Evolutionary conservation across 1,140 invertebrate species (phyloP).

Genomic region (Drosophila mojavensis): DNA sequence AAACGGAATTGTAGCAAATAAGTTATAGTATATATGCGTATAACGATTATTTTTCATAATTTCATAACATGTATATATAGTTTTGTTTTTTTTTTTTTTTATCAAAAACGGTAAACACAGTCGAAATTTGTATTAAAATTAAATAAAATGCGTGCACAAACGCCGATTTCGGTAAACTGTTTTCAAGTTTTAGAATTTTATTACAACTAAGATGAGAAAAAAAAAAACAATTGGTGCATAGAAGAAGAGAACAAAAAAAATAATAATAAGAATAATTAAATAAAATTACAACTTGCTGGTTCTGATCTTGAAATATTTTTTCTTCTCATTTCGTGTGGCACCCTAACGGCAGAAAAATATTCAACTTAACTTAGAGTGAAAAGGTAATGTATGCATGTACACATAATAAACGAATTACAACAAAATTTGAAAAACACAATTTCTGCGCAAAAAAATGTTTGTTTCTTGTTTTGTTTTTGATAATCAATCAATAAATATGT

Average conservation of each 20-base stretch:
- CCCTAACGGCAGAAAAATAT: constrained; percentile 46
- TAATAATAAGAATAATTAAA: constrained; percentile 22
- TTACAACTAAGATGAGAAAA: constrained; percentile 41
- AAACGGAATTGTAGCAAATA: constrained; percentile 44
- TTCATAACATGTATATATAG: constrained; percentile 36
- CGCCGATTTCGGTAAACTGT: constrained; percentile 54
- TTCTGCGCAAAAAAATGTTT: constrained; percentile 52
- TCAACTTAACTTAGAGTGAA: constrained; percentile 57
- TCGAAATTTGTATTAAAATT: constrained; percentile 49
- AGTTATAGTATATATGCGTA: constrained; percentile 29
- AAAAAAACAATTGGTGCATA: constrained; percentile 54
- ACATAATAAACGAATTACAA: constrained; percentile 80
- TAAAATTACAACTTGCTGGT: constrained; percentile 7
- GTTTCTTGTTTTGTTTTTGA: constrained; percentile 22
- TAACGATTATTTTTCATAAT: constrained; percentile 48
- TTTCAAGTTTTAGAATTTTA: constrained; percentile 15
- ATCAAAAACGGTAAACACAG: constrained; percentile 46
- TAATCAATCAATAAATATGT: constrained; percentile 3
- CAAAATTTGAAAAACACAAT: constrained; percentile 84
- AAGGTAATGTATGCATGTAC: constrained; percentile 58
- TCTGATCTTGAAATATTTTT: background rate
- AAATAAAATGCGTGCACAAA: constrained; percentile 83
- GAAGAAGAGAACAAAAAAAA: constrained; percentile 51
- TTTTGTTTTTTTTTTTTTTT: background rate
- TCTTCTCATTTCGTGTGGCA: constrained; percentile 32